phyloP scores from a whole-genome alignment of 37 sponge, comb jelly and placozoan genomes.

The Haliclona indistincta region DNA sequence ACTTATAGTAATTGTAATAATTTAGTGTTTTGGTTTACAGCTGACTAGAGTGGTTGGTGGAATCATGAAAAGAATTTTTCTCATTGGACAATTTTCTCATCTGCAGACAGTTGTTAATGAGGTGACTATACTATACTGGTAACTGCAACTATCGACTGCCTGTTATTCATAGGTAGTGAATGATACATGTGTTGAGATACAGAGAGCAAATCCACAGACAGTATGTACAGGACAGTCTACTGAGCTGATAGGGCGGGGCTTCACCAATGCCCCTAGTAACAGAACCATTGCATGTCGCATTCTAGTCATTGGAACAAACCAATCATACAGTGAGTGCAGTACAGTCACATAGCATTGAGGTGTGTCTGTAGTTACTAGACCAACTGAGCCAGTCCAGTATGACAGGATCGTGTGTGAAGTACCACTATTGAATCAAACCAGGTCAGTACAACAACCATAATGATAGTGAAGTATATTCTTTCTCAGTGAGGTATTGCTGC shows the following conservation, averaged over 20 bases:
- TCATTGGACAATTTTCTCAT: background rate
- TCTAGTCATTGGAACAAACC: background rate
- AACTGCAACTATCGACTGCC: background rate
- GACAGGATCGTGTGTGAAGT: conserved; percentile 4
- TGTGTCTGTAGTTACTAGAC: background rate
- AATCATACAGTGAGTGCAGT: background rate
- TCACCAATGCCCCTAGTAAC: background rate
- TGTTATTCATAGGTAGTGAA: conserved; percentile 1
- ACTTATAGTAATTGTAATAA: background rate
- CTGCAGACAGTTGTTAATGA: background rate
- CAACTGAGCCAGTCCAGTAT: background rate
- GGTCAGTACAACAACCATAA: background rate
- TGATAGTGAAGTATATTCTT: background rate
- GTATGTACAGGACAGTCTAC: background rate
- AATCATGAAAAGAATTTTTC: background rate
- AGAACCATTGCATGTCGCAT: background rate
- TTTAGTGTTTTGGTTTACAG: background rate
- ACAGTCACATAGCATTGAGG: no score
- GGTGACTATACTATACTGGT: background rate
- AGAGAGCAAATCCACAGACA: background rate
- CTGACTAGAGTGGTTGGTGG: background rate
- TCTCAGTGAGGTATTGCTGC: background rate
- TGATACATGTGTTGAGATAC: conserved; percentile 11
- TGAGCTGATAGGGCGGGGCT: background rate
- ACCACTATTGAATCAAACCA: background rate